These are phyloP conservation scores for Ophion ventricosus DNA, from an alignment of 2,888 invertebrate genomes.

Conservation along the genomic window DNA sequence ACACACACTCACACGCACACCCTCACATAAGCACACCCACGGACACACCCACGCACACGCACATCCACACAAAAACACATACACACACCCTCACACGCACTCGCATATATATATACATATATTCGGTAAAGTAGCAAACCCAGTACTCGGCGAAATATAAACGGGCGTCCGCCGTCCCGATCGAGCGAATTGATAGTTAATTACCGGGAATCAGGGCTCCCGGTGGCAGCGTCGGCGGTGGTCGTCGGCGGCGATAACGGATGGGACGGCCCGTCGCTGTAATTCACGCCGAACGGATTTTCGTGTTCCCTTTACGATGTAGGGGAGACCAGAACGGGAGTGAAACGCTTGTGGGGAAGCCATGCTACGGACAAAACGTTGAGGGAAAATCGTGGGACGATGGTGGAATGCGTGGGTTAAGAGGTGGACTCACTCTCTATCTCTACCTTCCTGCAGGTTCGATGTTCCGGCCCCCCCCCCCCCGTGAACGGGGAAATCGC, in stretches of 20 bases:
- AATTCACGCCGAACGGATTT: constrained; percentile 80
- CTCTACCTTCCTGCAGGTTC: constrained; percentile 16
- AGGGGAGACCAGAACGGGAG: constrained; percentile 68
- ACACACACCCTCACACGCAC: neutral
- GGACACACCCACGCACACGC: neutral
- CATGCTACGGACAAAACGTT: constrained; percentile 62
- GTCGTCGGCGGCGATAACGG: constrained; percentile 74
- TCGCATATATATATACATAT: neutral
- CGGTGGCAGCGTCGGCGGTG: constrained; percentile 64
- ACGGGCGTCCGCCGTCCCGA: constrained; percentile 69
- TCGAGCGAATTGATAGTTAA: constrained; percentile 81
- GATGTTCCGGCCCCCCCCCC: constrained; percentile 4
- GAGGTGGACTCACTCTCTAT: neutral
- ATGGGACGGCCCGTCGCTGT: constrained; percentile 79
- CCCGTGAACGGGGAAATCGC: constrained; percentile 8
- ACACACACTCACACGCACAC: no score
- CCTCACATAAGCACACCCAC: neutral
- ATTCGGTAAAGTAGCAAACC: neutral
- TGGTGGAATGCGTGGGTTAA: constrained; percentile 1
- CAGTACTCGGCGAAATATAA: constrained; percentile 68
- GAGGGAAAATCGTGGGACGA: neutral
- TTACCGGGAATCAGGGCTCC: constrained; percentile 78
- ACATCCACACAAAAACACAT: neutral
- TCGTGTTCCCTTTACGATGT: constrained; percentile 77
- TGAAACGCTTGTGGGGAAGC: constrained; percentile 39